Evolutionary conservation across 2,797 vertebrate species (phyloP).

Genomic region (Hybognathus amarus): DNA sequence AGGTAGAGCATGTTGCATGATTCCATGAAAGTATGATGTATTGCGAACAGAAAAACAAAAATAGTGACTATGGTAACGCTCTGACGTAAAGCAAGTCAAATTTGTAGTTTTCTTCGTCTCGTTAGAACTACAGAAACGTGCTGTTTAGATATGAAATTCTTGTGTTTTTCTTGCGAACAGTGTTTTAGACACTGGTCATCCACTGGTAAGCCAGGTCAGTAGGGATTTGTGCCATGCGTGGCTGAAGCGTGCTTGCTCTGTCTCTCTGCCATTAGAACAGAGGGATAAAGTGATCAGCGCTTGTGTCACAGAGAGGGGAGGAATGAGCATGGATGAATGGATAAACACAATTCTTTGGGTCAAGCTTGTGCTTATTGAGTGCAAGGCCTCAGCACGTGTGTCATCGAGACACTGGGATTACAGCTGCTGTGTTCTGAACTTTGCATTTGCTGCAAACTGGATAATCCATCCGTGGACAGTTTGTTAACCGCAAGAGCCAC

Average conservation of each 20-base stretch:
- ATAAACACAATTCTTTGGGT: constrained; percentile 58
- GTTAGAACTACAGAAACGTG: too few species aligned
- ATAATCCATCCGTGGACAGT: constrained; percentile 81
- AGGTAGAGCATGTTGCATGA: too few species aligned
- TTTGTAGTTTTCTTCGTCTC: too few species aligned
- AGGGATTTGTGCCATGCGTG: constrained; percentile 8
- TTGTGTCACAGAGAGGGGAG: constrained; percentile 40
- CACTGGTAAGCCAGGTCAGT: constrained; percentile 7
- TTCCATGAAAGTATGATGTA: too few species aligned
- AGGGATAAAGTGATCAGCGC: constrained; percentile 58
- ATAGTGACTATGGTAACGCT: too few species aligned
- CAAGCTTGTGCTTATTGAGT: constrained; percentile 51
- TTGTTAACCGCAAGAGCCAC: constrained; percentile 80
- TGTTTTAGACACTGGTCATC: constrained; percentile 24
- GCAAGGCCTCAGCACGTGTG: constrained; percentile 58
- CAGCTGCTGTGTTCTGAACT: constrained; percentile 67
- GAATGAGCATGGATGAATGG: constrained; percentile 54
- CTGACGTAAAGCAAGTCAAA: too few species aligned
- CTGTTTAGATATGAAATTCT: background rate
- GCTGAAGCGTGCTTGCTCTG: constrained; percentile 20
- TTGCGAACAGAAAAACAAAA: too few species aligned
- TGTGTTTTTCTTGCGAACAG: background rate
- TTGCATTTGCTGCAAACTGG: constrained; percentile 66
- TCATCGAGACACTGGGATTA: constrained; percentile 66
- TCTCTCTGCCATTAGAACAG: constrained; percentile 56